Base-by-base conservation (phyloP, 2,888 invertebrate species). In the Ormyrus pomaceus region DNA sequence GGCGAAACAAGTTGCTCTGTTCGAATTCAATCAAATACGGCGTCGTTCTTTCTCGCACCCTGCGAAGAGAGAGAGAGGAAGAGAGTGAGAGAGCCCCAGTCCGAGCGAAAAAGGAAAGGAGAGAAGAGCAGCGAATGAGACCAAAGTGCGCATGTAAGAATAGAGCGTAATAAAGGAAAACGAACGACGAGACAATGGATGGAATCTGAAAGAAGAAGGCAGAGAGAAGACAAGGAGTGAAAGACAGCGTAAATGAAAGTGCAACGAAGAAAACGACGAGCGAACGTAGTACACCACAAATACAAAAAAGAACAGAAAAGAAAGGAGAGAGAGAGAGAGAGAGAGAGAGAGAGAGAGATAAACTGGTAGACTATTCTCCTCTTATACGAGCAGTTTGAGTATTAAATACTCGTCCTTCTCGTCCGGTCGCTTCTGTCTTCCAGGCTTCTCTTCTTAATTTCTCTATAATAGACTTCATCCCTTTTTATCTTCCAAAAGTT, bases 161-260 rank as follows among this genome's bases (percentile, higher is more conserved):
- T 76, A 72, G 76, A 48, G 19, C 56, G 68, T 72, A 72, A 77
- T 77, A 78, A 80, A 73, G 72, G 56, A 73, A 80, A 81, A 74
- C 50, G 73, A 70, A 68, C 50, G 58, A 46, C 55, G 62, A 81
- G 73, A 77, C 77, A 77, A 72, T 77, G 68, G 65, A 62, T 56
- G 73, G 70, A 55, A 46, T 56, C 45, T 10, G 34, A 53, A 70
- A 62, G 64, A 61, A 34, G 58, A 65, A 48, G 45, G 19, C 10
- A 66, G 50, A 7, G 53, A 62, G 64, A 64, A 70, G 72, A 77
- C 8, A 58, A 80, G 51, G 19, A 70, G 59, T 51, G 34, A 68
- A 72, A 68, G 70, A 69, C 62, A 75, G 71, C 66, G 55, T 66
- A 48, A 62, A 73, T 73, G 58, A 80, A 77, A 77, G 64, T 77